Base-by-base conservation (phyloP, 2,888 invertebrate species). In the Ganaspis brasiliensis region DNA sequence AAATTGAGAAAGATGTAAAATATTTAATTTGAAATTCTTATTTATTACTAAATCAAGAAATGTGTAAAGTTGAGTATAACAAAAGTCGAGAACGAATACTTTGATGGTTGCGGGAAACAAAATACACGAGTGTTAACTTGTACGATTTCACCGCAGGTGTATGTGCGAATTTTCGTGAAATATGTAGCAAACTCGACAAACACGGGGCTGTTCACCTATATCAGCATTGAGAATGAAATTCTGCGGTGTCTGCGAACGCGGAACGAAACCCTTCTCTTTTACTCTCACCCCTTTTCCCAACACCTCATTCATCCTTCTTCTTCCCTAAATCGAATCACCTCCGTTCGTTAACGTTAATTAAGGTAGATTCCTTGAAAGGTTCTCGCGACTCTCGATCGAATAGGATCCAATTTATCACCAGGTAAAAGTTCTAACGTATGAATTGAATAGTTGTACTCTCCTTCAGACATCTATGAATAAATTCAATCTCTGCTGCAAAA, bases 311-410 rank as follows among this genome's bases (percentile, higher is more conserved):
- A 57, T 75, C 72, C 70, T 63, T 76, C 59, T 74, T 74, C 55
- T 52, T 55, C 76, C 31, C 73, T 37, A 52, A 26, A 56, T 71
- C 75, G 49, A 40, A 31, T 63, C 63, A 56, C 63, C 81, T 82
- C 79, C 82, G 81, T 86, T 87, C 85, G 86, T 88, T 87, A 87
- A 87, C 84, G 84, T 85, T 87, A 87, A 88, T 88, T 87, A 87
- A 85, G 79, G 82, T 79, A 83, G 83, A 83, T 76, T 76, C 77
- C 80, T 79, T 76, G 70, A 74, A 81, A 79, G 79, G 81, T 83
- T 67, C 24, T 6, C 59, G 31, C 72, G 56, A 72, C 31, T 37
- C 61, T 71, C 19, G 45, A 63, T 63, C 14, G 19, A 52, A 52
- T 52, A 52, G 40, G 63, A 40, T 63, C 37, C 19, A 40, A 40